Percentiles rank a stretch among this genome's conserved stretches.
Evolutionary conservation across 2,113 vertebrate genomes (phyloP).

Genomic region (Cebus imitator): DNA sequence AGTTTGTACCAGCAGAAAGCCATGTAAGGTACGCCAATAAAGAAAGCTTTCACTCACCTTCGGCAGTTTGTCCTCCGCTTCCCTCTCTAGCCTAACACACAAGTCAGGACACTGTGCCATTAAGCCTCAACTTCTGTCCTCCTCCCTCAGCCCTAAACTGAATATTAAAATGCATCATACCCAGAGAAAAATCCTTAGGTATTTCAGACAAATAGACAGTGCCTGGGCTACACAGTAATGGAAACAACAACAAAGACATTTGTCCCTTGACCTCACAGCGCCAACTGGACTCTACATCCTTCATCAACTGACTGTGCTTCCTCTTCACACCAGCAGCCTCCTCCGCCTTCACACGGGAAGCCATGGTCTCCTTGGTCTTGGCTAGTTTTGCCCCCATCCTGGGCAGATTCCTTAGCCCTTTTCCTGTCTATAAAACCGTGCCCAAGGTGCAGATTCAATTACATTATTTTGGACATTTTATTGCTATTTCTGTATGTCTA

Average conservation of each 20-base stretch:
- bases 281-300: background rate
- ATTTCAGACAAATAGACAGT: background rate
- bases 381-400: background rate
- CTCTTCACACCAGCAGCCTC: background rate
- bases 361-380: background rate
- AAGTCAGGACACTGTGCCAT: background rate
- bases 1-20: background rate
- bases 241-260: rapidly evolving
- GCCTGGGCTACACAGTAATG: background rate
- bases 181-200: background rate
- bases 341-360: background rate
- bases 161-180: background rate
- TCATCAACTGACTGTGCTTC: no score
- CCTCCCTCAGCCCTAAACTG: background rate
- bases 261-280: background rate
- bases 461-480: background rate
- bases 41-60: background rate
- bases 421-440: background rate
- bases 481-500: background rate
- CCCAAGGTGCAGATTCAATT: background rate
- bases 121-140: no score
- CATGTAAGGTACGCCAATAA: background rate
- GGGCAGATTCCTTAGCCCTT: background rate
- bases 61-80: background rate
- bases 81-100: background rate